phyloP scores from a whole-genome alignment of 2,113 vertebrate genomes.

The Brachyhypopomus occidentalis region DNA sequence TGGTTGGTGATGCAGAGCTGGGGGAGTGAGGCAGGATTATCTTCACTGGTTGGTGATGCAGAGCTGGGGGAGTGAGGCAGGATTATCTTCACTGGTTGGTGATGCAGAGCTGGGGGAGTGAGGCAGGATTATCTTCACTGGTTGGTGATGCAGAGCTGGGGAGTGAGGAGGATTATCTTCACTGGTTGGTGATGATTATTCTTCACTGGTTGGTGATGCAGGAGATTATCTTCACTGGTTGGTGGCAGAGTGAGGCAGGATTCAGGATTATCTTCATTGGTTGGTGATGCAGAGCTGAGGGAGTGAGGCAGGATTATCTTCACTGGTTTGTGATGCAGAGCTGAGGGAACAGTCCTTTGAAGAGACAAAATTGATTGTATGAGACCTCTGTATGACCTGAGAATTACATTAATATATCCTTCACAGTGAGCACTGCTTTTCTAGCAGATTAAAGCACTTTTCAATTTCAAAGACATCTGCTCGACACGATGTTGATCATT shows the following conservation, averaged over 20 bases:
- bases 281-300: neutral
- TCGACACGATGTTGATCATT: conserved; percentile 7
- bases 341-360: conserved; percentile 13
- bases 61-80: neutral
- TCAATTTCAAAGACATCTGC: neutral
- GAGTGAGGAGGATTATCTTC: neutral
- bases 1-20: too few species aligned
- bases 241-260: neutral
- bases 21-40: neutral
- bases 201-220: neutral
- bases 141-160: neutral
- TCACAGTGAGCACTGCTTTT: neutral
- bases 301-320: neutral
- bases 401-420: conserved; percentile 33
- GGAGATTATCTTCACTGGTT: neutral
- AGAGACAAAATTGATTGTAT: neutral
- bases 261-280: neutral
- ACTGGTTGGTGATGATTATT: conserved; percentile 9
- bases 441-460: conserved; percentile 20
- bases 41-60: neutral
- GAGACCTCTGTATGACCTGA: conserved; percentile 32
- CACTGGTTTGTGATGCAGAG: neutral
- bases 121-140: neutral
- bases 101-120: too few species aligned
- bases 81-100: too few species aligned